A percentile compares a stretch with the other conserved stretches of the same genome.
These are phyloP conservation scores for Anastrepha ludens DNA, from an alignment of 1,140 invertebrate genomes.

Conservation along the genomic window DNA sequence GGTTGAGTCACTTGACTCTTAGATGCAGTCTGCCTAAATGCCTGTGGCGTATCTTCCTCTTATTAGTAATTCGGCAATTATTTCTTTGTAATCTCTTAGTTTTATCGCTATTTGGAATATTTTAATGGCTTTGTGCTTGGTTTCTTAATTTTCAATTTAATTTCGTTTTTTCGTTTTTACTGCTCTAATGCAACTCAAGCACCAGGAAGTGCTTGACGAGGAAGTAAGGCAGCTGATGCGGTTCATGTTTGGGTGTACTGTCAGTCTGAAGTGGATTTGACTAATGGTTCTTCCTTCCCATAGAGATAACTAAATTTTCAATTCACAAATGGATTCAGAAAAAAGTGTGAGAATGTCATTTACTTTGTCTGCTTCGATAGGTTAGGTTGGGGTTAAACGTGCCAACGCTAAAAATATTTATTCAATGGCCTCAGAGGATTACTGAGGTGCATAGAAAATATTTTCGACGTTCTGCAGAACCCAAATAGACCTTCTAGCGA, in stretches of 20 bases:
- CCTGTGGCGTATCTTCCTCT: too few relatives aligned
- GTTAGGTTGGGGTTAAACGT: too few relatives aligned
- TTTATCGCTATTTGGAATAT: background rate
- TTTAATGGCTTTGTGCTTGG: slow-evolving; percentile 26
- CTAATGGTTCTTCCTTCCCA: background rate
- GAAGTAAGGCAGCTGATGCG: slow-evolving; percentile 10
- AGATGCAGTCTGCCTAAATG: background rate
- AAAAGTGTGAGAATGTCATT: too few relatives aligned
- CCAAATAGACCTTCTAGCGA: too few relatives aligned
- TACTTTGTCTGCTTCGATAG: too few relatives aligned
- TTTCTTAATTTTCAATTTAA: background rate
- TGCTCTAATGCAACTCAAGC: slow-evolving; percentile 29
- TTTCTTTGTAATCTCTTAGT: slow-evolving; percentile 36
- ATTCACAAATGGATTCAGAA: background rate
- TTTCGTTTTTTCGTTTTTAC: background rate
- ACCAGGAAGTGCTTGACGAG: background rate
- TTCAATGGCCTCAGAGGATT: too few relatives aligned
- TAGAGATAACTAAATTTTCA: background rate
- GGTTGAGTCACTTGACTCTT: background rate
- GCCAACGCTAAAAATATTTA: too few relatives aligned
- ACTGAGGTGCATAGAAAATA: too few relatives aligned
- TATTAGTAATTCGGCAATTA: slow-evolving; percentile 30
- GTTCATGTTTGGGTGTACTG: background rate
- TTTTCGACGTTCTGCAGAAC: too few relatives aligned
- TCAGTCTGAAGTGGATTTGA: background rate